phyloP scores from a whole-genome alignment of 2,888 invertebrate species.

The Malthinus flaveolus region DNA sequence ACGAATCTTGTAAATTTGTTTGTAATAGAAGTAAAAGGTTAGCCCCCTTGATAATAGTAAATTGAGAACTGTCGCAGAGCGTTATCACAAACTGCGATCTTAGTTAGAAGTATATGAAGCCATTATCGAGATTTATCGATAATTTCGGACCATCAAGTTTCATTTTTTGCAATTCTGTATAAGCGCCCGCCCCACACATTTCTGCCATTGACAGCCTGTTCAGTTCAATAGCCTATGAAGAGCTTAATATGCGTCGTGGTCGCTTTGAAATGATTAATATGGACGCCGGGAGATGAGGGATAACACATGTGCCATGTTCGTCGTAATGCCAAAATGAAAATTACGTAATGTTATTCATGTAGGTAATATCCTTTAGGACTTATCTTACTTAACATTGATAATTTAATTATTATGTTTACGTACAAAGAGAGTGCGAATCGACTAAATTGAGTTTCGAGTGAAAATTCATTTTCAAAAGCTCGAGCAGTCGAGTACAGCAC shows the following conservation, averaged over 20 bases:
- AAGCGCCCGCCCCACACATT: slow-evolving; percentile 24
- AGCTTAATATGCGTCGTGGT: slow-evolving; percentile 21
- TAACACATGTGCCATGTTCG: slow-evolving; percentile 24
- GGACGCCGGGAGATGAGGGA: slow-evolving; percentile 22
- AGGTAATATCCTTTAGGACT: background rate
- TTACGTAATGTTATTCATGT: slow-evolving; percentile 8
- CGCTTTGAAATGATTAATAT: slow-evolving; percentile 27
- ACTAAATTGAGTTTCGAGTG: no score
- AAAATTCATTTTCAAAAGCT: no score
- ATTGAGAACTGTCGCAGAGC: background rate
- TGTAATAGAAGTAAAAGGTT: no score
- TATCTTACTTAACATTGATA: no score
- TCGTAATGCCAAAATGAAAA: slow-evolving; percentile 10
- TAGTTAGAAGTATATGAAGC: slow-evolving; percentile 20
- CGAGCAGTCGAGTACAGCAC: no score
- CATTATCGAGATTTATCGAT: slow-evolving; percentile 30
- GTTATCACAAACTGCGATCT: slow-evolving; percentile 21
- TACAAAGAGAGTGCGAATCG: no score
- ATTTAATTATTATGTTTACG: no score
- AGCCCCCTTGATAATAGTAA: no score
- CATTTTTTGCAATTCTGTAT: slow-evolving; percentile 19
- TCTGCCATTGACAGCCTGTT: slow-evolving; percentile 26
- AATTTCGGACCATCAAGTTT: slow-evolving; percentile 25
- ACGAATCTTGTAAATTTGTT: no score
- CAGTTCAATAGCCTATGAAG: slow-evolving; percentile 29